Conservation (phyloP, 2,888 invertebrate genomes). For the Eupithecia pulchellata region DNA sequence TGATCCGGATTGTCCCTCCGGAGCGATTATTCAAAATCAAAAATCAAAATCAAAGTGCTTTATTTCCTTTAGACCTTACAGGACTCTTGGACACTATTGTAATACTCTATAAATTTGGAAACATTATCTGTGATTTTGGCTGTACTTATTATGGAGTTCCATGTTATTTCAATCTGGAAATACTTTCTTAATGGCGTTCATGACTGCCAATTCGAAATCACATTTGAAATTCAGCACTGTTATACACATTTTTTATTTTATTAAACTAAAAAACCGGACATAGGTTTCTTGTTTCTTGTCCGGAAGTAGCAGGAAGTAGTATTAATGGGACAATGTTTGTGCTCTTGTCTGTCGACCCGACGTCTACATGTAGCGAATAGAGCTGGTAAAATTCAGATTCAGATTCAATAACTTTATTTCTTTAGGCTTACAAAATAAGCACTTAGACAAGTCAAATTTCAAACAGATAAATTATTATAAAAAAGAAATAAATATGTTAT, state of each 20-base stretch:
- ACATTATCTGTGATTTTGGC: conserved; percentile 18
- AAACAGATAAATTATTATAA: too few relatives aligned
- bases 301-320: conserved; percentile 17
- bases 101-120: conserved; percentile 18
- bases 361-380: conserved; percentile 17
- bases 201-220: conserved; percentile 16
- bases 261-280: conserved; percentile 15
- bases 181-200: conserved; percentile 6
- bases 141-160: conserved; percentile 8
- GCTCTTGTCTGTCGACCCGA: conserved; percentile 11
- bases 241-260: conserved; percentile 15
- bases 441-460: too few relatives aligned
- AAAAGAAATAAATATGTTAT: too few relatives aligned
- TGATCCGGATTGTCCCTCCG: too few relatives aligned
- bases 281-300: conserved; percentile 18
- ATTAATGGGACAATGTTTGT: conserved; percentile 24
- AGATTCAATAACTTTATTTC: too few relatives aligned
- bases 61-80: too few relatives aligned
- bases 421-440: too few relatives aligned
- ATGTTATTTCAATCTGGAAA: conserved; percentile 14
- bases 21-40: too few relatives aligned
- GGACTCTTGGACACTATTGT: too few relatives aligned
- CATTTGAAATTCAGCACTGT: conserved; percentile 8
- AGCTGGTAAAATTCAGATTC: too few relatives aligned
- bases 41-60: too few relatives aligned